phyloP scores from a whole-genome alignment of 2,888 invertebrate genomes.

The Sturmia bella region DNA sequence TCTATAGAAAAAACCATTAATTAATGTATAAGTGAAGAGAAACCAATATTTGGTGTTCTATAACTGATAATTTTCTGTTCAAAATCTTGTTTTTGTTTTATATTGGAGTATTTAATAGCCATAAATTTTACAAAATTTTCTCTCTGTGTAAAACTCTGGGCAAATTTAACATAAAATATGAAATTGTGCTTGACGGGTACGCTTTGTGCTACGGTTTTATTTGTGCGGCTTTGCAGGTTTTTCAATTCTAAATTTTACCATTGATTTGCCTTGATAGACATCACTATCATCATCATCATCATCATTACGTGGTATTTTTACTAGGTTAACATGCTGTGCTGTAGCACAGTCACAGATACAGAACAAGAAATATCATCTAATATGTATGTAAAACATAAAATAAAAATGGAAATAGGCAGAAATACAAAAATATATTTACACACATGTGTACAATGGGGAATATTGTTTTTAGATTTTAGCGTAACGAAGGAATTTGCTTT shows the following conservation, averaged over 20 bases:
- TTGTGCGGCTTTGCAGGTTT: constrained; percentile 10
- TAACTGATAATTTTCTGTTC: too few species aligned
- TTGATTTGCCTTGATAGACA: constrained; percentile 57
- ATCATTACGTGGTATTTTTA: constrained; percentile 52
- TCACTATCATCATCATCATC: constrained; percentile 34
- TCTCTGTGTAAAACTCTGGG: constrained; percentile 21
- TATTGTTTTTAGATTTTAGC: constrained; percentile 11
- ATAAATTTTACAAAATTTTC: constrained; percentile 33
- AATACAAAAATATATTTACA: neutral
- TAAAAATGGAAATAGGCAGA: neutral
- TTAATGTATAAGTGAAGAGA: too few species aligned
- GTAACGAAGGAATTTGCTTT: constrained; percentile 8
- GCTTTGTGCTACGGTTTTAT: constrained; percentile 33
- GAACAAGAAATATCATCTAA: neutral
- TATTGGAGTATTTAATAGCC: neutral
- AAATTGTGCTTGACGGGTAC: constrained; percentile 29
- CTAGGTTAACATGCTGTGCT: constrained; percentile 16
- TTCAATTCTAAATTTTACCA: constrained; percentile 27
- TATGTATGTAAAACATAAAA: neutral
- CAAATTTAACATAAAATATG: constrained; percentile 39
- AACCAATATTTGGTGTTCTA: too few species aligned
- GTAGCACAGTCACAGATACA: neutral
- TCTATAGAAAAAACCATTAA: too few species aligned
- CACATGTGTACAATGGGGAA: neutral
- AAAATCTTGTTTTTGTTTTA: neutral